Evolutionary conservation across 2,113 vertebrate species (phyloP).

Genomic region (Caloenas nicobarica): DNA sequence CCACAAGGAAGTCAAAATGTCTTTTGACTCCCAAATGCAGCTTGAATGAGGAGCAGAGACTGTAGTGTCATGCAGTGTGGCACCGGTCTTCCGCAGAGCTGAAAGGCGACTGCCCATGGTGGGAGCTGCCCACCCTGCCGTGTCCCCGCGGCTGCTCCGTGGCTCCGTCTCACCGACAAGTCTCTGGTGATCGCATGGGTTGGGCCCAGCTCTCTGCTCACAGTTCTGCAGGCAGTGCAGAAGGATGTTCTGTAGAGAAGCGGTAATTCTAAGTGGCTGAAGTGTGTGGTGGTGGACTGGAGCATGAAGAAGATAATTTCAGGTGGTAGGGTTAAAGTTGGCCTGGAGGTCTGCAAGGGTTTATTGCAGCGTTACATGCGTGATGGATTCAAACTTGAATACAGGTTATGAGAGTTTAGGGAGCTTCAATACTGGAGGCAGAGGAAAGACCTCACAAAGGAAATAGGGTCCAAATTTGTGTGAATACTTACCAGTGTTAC

Average conservation of each 20-base stretch:
- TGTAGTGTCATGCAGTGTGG: neutral
- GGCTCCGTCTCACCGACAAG: neutral
- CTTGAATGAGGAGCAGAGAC: neutral
- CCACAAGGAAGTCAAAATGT: neutral
- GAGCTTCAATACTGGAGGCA: neutral
- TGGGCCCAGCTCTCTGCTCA: neutral
- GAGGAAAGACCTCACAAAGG: neutral
- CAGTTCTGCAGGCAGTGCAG: neutral
- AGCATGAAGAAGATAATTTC: neutral
- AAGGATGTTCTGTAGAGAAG: neutral
- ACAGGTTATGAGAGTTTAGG: neutral
- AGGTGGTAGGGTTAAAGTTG: neutral
- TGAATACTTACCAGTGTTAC: neutral
- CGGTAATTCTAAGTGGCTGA: neutral
- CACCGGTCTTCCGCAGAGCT: neutral
- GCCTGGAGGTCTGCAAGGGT: neutral
- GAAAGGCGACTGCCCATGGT: neutral
- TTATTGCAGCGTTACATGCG: neutral
- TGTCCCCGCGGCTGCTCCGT: neutral
- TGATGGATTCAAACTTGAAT: neutral
- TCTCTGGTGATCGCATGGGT: fast-evolving
- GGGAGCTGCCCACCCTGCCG: neutral
- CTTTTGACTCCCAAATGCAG: neutral
- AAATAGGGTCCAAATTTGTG: neutral
- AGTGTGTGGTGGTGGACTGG: fast-evolving